Base-by-base conservation (phyloP, 2,113 vertebrate genomes). In the Onychostruthus taczanowskii region DNA sequence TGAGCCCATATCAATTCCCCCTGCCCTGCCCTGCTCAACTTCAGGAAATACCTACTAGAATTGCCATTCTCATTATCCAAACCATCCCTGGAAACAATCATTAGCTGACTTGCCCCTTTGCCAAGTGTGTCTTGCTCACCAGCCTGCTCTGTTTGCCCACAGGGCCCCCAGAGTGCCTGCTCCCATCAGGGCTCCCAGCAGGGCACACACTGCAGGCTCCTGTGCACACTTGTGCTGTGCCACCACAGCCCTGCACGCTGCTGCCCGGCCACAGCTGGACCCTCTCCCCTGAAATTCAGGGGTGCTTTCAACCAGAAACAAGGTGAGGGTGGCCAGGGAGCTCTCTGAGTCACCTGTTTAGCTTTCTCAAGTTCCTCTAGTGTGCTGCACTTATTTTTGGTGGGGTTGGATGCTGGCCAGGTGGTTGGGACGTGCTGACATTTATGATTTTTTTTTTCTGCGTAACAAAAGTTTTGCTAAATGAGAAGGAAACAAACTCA, bases 171-270 rank as follows among this genome's bases (percentile, higher is more conserved):
- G 0, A 0, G 15, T 66, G 46, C 33, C 61, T 18, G 59, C 61
- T 84, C 35, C 58, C 76, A n/a, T 6, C 21, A 2, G 1, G 5
- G 59, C 37, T 28, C 61, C 64, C 62, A 43, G 44, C 49, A 7
- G 2, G 4, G 63, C 84, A 66, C 1, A 21, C 70, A 11, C 73
- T 30, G 77, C 1, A 27, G 67, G 22, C 44, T 46, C 63, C 80
- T 41, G 73, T 41, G 39, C 39, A 41, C 26, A 7, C 41, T 26
- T 1, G 1, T 0, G 3, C 66, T n/a, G 35, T 59, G 17, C 58
- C 33, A 26, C 76, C 3, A 2, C 2, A 3, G 61, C 78, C 74
- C 43, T 0, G 0, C 31, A 30, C 0, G 0, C 46, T 47, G 59
- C 66, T 58, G 35, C 50, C 13, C 2, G 0, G 37, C 28, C 3